Base-by-base conservation (phyloP, 2,113 vertebrate genomes). In the Pomatorhinus ruficollis region DNA sequence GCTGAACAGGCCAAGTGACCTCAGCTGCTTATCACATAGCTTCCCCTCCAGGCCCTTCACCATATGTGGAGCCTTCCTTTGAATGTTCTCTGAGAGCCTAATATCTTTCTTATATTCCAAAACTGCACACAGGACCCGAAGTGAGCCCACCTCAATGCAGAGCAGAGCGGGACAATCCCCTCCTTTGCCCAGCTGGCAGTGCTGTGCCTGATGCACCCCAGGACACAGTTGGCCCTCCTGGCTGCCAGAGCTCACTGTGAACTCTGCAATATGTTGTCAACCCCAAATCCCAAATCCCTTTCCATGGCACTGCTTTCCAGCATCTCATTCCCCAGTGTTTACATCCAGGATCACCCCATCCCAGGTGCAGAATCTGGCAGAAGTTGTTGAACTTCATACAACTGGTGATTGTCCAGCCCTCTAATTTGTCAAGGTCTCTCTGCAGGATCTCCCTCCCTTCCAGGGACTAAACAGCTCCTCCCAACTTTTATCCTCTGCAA, bases 21-120 rank as follows among this genome's bases (percentile, higher is more conserved):
- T 54, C 30, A 25, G 19, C 20, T 6, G 1, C 12, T 78, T 19
- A 12, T 78, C 39, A 39, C 5, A 13, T 0, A 0, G 33, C 15
- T 78, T 54, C 40, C 40, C 15, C 20, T 79, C 24, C 5, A 63
- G 15, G 24, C 16, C 11, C 6, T 64, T 71, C 35, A 31, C 5
- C 7, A 12, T 35, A 30, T 42, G 35, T 17, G 11, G 13, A n/a
- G 40, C 14, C 21, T 11, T 49, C 14, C 16, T 71, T 54, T 31
- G 30, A 17, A 35, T 2, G 15, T 5, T 25, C 14, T n/a, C 23
- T 63, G 20, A 21, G 7, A 40, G n/a, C 17, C 9, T 56, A 35
- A 10, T 25, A 25, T 18, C n/a, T 61, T 39, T 30, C 19, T 40
- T 49, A 15, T 31, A 21, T 35, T 56, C 16, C 9, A 42, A 72